Evolutionary conservation across 2,888 invertebrate species (phyloP).

Genomic region (Hemistola chrysoprasaria): DNA sequence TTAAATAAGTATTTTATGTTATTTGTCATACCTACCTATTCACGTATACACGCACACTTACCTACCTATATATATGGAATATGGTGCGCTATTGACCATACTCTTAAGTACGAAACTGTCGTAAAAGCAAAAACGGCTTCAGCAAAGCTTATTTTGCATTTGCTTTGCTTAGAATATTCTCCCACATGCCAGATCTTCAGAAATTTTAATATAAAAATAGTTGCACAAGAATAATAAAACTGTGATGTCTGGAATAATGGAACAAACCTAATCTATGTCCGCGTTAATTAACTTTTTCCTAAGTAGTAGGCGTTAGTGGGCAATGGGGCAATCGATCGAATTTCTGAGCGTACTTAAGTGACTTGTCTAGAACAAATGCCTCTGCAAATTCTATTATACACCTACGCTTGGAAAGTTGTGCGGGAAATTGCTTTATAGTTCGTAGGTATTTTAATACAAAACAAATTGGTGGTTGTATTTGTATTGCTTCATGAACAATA

Average conservation of each 20-base stretch:
- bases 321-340: constrained; percentile 18
- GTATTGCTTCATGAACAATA: no score
- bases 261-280: no score
- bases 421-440: constrained; percentile 17
- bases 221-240: neutral
- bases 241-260: no score
- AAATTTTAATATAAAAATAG: constrained; percentile 5
- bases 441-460: constrained; percentile 5
- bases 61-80: no score
- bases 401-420: constrained; percentile 22
- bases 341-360: constrained; percentile 4
- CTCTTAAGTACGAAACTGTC: neutral
- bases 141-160: no score
- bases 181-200: neutral
- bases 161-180: constrained; percentile 4
- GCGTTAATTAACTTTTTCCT: constrained; percentile 23
- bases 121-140: neutral
- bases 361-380: constrained; percentile 24
- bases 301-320: constrained; percentile 6
- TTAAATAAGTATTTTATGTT: no score
- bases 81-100: no score
- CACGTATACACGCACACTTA: no score
- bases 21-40: no score
- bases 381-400: constrained; percentile 26
- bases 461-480: neutral